Evolutionary conservation across 2,113 vertebrate species (phyloP).

Genomic region (Myotis davidii): DNA sequence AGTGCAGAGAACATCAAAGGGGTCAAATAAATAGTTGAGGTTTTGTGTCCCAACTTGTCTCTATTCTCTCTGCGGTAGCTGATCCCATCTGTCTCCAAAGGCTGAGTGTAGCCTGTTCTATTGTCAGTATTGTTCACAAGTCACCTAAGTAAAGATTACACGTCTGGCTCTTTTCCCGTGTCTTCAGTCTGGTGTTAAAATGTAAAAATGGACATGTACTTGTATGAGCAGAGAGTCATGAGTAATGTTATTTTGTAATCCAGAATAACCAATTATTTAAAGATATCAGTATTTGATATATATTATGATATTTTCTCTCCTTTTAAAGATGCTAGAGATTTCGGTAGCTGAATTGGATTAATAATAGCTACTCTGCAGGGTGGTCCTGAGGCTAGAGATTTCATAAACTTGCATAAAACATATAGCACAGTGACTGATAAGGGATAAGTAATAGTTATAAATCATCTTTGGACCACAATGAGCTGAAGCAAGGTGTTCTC

Average conservation of each 20-base stretch:
- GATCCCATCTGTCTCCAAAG: constrained; percentile 74
- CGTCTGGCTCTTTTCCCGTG: constrained; percentile 39
- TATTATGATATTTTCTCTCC: background rate
- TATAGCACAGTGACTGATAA: background rate
- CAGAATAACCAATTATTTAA: background rate
- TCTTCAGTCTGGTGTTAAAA: constrained; percentile 56
- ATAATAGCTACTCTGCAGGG: background rate
- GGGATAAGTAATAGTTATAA: background rate
- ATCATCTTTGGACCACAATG: background rate
- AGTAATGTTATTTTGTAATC: background rate
- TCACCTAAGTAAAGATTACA: constrained; percentile 71
- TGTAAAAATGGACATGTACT: background rate
- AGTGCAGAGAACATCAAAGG: constrained; percentile 71
- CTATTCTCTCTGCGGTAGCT: constrained; percentile 62
- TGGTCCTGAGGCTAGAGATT: background rate
- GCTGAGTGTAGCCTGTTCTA: constrained; percentile 37
- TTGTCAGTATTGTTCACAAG: constrained; percentile 64
- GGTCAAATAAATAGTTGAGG: constrained; percentile 56
- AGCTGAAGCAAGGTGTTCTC: background rate
- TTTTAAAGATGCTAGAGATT: background rate
- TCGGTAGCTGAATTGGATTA: background rate
- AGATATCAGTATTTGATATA: background rate
- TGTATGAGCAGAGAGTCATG: background rate
- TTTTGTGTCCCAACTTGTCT: constrained; percentile 73
- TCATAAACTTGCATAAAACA: background rate